Percentiles rank a stretch among this genome's conserved stretches.
phyloP scores from a whole-genome alignment of 2,888 invertebrate genomes.

The Neoascia interrupta region DNA sequence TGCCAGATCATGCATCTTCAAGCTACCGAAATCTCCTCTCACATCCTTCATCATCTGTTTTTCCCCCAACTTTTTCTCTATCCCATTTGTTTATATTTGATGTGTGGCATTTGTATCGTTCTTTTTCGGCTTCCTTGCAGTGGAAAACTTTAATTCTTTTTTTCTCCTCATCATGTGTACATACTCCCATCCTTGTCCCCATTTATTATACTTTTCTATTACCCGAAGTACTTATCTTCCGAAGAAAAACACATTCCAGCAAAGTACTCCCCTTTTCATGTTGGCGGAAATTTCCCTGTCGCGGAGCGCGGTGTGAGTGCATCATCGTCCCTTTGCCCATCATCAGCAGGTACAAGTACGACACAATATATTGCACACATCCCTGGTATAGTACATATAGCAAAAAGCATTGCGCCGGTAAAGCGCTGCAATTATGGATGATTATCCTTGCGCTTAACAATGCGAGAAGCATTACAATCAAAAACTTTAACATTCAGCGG shows the following conservation, averaged over 20 bases:
- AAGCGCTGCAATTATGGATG: conserved; percentile 66
- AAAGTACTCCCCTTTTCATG: conserved; percentile 1
- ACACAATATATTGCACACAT: not conserved
- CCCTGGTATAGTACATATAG: not conserved
- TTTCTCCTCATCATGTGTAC: not conserved
- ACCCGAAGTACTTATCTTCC: conserved; percentile 56
- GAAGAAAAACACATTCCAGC: conserved; percentile 50
- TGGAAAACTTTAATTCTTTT: conserved; percentile 44
- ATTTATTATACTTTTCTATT: conserved; percentile 60
- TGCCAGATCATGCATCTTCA: conserved; percentile 55
- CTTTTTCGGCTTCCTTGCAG: not conserved
- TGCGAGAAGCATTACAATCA: conserved; percentile 65
- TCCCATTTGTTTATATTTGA: conserved; percentile 62
- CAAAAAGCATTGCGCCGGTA: conserved; percentile 5
- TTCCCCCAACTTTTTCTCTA: not conserved
- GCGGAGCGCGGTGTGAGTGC: conserved; percentile 17
- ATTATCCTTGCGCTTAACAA: conserved; percentile 64
- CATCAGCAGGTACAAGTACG: conserved; percentile 34
- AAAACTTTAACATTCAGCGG: conserved; percentile 64
- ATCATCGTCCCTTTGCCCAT: conserved; percentile 7
- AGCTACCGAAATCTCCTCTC: conserved; percentile 21
- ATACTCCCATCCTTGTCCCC: not conserved
- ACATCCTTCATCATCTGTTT: conserved; percentile 19
- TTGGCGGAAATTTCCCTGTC: conserved; percentile 26
- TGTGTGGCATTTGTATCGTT: conserved; percentile 39